Base-by-base conservation (phyloP, 1,140 invertebrate genomes). In the Apis cerana region DNA sequence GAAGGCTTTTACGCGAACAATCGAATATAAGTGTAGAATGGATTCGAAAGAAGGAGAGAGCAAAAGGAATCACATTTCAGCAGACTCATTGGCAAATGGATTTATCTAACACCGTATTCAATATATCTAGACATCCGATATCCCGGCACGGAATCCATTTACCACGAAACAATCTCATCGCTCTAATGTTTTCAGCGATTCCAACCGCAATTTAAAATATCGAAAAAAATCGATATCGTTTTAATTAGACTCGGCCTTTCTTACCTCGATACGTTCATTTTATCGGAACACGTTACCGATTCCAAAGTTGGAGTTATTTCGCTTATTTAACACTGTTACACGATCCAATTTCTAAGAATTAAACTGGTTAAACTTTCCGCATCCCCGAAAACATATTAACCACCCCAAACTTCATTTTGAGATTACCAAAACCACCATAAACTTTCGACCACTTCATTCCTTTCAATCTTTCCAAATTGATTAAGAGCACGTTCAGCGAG, bases 1-100 rank as follows among this genome's bases (percentile, higher is more conserved):
- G 17, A 56, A 19, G 7, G 56, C 56, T 56, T 19, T n/a, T n/a
- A 11, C 58, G 8, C 8, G 9, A 21, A n/a, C 1, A n/a, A 59
- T 59, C 17, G 21, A 59, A 10, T 10, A 0, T 2, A 21, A 9
- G 8, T 1, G 21, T 43, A 21, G 21, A 12, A 54, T 15, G 17
- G 19, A 48, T 33, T 21, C 0, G 11, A 48, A 48, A 67, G 65
- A 21, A 67, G 12, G 33, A 43, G 43, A 21, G 33, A 48, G 48
- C 21, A 67, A 67, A 12, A 19, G 33, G 65, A 33, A 67, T 67
- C 65, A 21, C 65, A 67, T 67, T 67, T 67, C 65, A 48, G 65
- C 9, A 19, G 33, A 67, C 19, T 33, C 33, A 67, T 67, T 33
- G 27, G 33, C 15, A 48, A 67, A 67, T 67, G 33, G 33, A 67